Conservation (phyloP, 2,888 invertebrate genomes). For the Aspidiotus rigidus region DNA sequence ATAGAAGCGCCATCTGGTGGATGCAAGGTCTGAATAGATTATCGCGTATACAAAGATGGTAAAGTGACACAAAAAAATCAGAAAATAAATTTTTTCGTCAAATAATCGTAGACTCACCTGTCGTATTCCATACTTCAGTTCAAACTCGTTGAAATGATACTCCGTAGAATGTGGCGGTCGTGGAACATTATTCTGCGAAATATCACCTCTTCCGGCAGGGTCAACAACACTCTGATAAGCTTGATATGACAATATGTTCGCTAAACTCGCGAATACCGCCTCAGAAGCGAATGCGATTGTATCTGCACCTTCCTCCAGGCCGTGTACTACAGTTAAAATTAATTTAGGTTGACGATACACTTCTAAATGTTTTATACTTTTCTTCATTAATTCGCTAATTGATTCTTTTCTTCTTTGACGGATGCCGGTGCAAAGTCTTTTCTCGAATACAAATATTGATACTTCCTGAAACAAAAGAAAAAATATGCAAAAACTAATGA, state of each 20-base stretch:
- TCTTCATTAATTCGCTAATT: slow-evolving; percentile 77
- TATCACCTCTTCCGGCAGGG: slow-evolving; percentile 16
- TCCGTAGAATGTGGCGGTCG: slow-evolving; percentile 63
- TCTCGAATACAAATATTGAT: slow-evolving; percentile 88
- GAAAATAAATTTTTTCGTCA: no score
- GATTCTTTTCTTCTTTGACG: slow-evolving; percentile 85
- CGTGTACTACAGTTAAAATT: slow-evolving; percentile 54
- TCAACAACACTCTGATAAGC: slow-evolving; percentile 47
- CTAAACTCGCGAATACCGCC: slow-evolving; percentile 76
- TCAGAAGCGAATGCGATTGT: slow-evolving; percentile 92
- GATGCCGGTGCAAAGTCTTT: slow-evolving; percentile 82
- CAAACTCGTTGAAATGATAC: slow-evolving; percentile 81
- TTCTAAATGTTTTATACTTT: slow-evolving; percentile 69
- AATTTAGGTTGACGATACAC: slow-evolving; percentile 77
- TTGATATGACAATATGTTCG: slow-evolving; percentile 77
- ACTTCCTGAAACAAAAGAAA: slow-evolving; percentile 60
- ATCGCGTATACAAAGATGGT: no score
- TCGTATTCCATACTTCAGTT: slow-evolving; percentile 83
- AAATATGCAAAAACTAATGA: not conserved
- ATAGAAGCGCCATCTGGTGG: no score
- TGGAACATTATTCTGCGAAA: slow-evolving; percentile 37
- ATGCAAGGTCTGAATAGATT: no score
- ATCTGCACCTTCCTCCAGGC: slow-evolving; percentile 72
- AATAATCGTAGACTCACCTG: slow-evolving; percentile 56
- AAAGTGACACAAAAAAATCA: no score